Conservation (phyloP, 2,113 vertebrate species). For the Erpornis zantholeuca region DNA sequence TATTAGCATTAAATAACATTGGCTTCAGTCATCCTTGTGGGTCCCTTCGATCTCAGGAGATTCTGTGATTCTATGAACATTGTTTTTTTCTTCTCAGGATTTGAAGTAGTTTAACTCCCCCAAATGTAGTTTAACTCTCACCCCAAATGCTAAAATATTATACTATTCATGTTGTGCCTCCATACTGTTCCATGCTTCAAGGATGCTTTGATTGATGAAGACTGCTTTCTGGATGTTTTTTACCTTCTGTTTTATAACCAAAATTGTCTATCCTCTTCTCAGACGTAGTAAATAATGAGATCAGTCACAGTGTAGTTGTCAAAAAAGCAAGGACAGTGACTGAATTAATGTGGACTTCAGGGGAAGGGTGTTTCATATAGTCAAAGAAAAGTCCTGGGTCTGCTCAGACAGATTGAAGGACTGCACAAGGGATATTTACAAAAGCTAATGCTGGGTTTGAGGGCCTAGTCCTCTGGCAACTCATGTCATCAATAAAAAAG, state of each 20-base stretch:
- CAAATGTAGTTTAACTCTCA: neutral
- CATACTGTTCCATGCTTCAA: neutral
- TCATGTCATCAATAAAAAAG: neutral
- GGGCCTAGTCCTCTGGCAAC: neutral
- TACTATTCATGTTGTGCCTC: neutral
- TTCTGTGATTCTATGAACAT: neutral
- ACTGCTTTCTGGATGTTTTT: neutral
- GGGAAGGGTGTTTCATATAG: neutral
- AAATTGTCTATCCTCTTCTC: neutral
- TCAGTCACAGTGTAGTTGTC: neutral
- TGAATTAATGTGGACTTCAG: neutral
- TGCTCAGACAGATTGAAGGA: neutral
- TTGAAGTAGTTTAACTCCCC: neutral
- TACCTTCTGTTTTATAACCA: neutral
- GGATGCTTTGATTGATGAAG: neutral
- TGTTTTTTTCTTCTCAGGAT: neutral
- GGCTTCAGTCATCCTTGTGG: neutral
- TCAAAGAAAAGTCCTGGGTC: neutral
- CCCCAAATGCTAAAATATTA: neutral
- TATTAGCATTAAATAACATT: neutral
- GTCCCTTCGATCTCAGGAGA: neutral
- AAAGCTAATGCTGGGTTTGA: neutral
- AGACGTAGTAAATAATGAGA: neutral
- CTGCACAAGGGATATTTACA: neutral
- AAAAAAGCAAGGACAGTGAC: neutral